Conservation (phyloP, 2,797 vertebrate genomes). For the Pipistrellus nathusii region DNA sequence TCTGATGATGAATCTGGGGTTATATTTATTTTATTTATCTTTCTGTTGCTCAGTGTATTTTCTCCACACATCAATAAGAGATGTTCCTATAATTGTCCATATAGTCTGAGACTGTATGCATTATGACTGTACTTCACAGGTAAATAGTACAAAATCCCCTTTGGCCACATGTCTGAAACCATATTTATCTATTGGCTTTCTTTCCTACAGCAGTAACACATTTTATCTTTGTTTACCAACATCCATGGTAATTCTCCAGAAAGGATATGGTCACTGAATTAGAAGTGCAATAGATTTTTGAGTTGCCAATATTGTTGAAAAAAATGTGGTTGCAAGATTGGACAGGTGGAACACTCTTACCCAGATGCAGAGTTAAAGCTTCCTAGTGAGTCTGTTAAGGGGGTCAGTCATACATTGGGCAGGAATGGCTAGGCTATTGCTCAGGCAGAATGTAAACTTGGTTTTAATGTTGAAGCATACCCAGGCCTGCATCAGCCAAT, state of each 20-base stretch:
- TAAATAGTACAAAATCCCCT: neutral
- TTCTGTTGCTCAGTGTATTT: neutral
- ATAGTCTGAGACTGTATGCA: neutral
- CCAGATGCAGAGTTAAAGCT: rapidly evolving
- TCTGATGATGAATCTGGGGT: neutral
- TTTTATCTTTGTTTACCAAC: neutral
- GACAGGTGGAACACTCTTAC: neutral
- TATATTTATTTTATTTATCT: neutral
- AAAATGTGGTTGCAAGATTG: neutral
- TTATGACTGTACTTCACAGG: neutral
- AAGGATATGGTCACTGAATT: neutral
- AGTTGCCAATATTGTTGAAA: neutral
- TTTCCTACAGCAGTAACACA: neutral
- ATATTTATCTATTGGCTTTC: neutral
- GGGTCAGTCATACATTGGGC: neutral
- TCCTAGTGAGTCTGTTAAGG: neutral
- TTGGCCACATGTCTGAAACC: neutral
- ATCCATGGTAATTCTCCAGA: neutral
- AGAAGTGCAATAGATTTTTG: neutral
- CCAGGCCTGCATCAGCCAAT: neutral
- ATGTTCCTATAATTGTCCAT: neutral
- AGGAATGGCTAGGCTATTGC: neutral
- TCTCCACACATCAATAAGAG: neutral
- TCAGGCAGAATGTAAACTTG: neutral
- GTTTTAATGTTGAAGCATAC: neutral